Percentiles rank a stretch among this genome's conserved stretches.
phyloP scores from a whole-genome alignment of 2,113 vertebrate species.

The Malurus elegans region DNA sequence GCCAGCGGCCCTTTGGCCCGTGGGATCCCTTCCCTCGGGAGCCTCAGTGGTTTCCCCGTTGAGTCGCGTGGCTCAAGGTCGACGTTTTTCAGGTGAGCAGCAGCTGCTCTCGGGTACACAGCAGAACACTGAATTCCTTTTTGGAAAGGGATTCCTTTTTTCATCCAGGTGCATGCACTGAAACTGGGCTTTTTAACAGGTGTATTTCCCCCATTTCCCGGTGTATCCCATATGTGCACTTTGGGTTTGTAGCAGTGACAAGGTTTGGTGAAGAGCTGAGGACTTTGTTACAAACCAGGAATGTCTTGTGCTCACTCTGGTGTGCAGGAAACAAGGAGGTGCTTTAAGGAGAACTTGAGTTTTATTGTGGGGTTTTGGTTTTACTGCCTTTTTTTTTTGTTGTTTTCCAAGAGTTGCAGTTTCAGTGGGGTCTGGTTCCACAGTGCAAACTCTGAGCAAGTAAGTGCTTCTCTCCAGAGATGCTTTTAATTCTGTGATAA shows the following conservation, averaged over 20 bases:
- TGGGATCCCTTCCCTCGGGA: constrained; percentile 4
- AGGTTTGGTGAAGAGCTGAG: constrained; percentile 61
- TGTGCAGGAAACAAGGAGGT: constrained; percentile 73
- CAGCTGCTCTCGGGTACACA: constrained; percentile 34
- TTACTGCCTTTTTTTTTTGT: constrained; percentile 39
- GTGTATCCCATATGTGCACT: constrained; percentile 73
- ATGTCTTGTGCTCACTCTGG: constrained; percentile 69
- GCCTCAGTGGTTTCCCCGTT: not conserved
- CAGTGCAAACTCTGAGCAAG: constrained; percentile 66
- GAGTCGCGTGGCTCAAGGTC: constrained; percentile 26
- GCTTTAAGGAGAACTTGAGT: constrained; percentile 62
- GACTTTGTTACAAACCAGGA: constrained; percentile 67
- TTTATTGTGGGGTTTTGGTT: constrained; percentile 35
- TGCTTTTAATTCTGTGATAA: constrained; percentile 70
- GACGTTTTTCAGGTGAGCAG: not conserved
- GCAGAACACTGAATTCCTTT: constrained; percentile 38
- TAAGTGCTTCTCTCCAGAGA: constrained; percentile 68
- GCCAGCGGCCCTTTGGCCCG: not conserved
- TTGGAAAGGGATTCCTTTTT: constrained; percentile 28
- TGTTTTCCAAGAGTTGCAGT: constrained; percentile 30
- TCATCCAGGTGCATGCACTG: constrained; percentile 60
- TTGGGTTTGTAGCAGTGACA: constrained; percentile 71
- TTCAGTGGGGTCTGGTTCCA: constrained; percentile 64
- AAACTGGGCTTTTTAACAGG: constrained; percentile 52
- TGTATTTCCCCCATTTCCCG: constrained; percentile 25